These are phyloP conservation scores for Pogonophryne albipinna DNA, from an alignment of 2,797 vertebrate genomes.

Conservation along the genomic window DNA sequence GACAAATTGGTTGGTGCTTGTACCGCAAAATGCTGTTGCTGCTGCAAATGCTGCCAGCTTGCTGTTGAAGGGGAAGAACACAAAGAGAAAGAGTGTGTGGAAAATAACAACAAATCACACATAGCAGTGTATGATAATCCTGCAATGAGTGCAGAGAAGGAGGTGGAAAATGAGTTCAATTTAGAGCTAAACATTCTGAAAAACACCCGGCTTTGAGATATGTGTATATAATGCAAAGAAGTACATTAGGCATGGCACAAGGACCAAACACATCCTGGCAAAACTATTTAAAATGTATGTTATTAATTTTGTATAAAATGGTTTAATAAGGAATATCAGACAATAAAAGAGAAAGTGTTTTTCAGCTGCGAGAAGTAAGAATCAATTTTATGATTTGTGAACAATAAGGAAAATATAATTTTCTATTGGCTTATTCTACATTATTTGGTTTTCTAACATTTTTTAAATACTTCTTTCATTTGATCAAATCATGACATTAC, in stretches of 20 bases:
- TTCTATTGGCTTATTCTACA: background rate
- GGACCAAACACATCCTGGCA: conserved; percentile 5
- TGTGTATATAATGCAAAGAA: conserved; percentile 11
- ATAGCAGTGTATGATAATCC: conserved; percentile 74
- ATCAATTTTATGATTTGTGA: background rate
- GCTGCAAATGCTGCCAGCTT: conserved; percentile 88
- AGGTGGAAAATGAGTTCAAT: conserved; percentile 60
- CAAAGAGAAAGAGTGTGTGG: conserved; percentile 12
- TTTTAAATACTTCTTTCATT: background rate
- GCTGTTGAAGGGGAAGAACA: conserved; percentile 23
- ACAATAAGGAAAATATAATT: background rate
- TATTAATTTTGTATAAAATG: background rate
- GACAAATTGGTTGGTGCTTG: conserved; percentile 82
- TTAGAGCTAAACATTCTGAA: conserved; percentile 61
- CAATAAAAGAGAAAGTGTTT: background rate
- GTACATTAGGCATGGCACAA: conserved; percentile 3
- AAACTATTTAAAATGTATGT: conserved; percentile 24
- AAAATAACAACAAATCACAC: conserved; percentile 16
- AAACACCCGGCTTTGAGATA: conserved; percentile 63
- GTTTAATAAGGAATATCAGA: background rate
- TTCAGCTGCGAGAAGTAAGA: background rate
- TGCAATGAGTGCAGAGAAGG: conserved; percentile 63
- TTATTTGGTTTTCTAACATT: background rate
- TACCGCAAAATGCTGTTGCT: conserved; percentile 86
- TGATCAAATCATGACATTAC: background rate